A percentile compares a stretch with the other conserved stretches of the same genome.
These are phyloP conservation scores for Chromoteleia sp. DNA, from an alignment of 2,888 invertebrate species.

Conservation along the genomic window DNA sequence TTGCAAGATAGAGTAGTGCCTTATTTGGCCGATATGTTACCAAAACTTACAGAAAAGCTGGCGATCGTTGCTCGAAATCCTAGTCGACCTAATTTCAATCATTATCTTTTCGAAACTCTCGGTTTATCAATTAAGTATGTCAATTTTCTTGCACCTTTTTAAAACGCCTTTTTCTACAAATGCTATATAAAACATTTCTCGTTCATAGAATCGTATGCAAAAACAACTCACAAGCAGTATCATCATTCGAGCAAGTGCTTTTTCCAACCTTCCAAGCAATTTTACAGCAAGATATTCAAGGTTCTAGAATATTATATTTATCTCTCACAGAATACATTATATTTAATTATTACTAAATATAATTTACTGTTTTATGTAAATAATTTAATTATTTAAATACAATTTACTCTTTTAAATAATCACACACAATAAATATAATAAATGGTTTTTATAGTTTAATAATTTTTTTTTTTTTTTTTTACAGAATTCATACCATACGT, in stretches of 20 bases:
- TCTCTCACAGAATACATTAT: neutral
- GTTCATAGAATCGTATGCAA: constrained; percentile 91
- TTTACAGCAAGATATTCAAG: constrained; percentile 96
- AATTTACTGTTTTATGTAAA: neutral
- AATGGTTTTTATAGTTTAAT: no score
- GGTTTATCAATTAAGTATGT: constrained; percentile 93
- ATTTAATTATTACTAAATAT: constrained; percentile 1
- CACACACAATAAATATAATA: no score
- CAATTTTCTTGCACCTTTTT: no score
- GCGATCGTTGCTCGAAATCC: constrained; percentile 95
- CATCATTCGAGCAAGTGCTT: constrained; percentile 95
- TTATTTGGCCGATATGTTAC: constrained; percentile 91
- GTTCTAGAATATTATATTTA: constrained; percentile 83
- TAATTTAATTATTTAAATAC: constrained; percentile 1
- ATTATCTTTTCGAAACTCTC: constrained; percentile 98
- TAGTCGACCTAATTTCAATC: constrained; percentile 98
- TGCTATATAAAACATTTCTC: neutral
- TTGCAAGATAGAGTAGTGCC: constrained; percentile 93
- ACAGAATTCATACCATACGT: constrained; percentile 99
- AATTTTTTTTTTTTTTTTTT: constrained; percentile 8
- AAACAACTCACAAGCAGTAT: constrained; percentile 91
- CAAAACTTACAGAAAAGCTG: constrained; percentile 93
- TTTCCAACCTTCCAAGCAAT: constrained; percentile 98
- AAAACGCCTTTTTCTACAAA: neutral
- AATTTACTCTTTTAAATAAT: constrained; percentile 3